Conservation (phyloP, 2,797 vertebrate species). For the Eleutherodactylus coqui region DNA sequence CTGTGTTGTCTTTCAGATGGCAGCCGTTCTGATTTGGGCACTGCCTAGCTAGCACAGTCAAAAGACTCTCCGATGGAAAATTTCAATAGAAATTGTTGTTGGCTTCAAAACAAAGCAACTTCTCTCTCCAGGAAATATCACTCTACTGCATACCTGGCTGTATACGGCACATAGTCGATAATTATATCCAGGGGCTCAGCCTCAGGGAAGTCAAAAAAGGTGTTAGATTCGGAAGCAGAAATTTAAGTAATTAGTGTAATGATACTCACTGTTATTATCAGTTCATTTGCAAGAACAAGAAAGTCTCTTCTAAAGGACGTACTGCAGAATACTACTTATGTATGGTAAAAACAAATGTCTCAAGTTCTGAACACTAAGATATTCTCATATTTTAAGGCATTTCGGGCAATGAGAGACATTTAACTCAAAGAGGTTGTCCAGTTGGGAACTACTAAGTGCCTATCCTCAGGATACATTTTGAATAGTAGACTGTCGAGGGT, state of each 20-base stretch:
- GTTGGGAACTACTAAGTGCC: too few species aligned
- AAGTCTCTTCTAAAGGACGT: not conserved
- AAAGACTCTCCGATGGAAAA: not conserved
- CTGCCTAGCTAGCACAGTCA: not conserved
- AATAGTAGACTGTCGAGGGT: too few species aligned
- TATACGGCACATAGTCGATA: not conserved
- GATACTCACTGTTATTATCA: not conserved
- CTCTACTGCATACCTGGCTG: not conserved
- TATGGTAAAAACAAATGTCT: not conserved
- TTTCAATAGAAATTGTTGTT: not conserved
- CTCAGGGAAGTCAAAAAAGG: not conserved
- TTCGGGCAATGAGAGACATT: not conserved
- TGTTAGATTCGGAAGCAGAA: not conserved
- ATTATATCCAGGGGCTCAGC: not conserved
- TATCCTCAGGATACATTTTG: too few species aligned
- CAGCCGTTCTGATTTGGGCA: not conserved
- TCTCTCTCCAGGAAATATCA: not conserved
- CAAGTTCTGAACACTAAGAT: not conserved
- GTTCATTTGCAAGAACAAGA: not conserved
- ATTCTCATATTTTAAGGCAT: not conserved
- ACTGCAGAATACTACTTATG: not conserved
- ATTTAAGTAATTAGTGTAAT: not conserved
- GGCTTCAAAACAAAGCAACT: not conserved
- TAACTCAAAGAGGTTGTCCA: too few species aligned
- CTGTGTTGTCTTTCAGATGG: not conserved